These are phyloP conservation scores for Otis tarda DNA, from an alignment of 2,113 vertebrate genomes.

Conservation along the genomic window DNA sequence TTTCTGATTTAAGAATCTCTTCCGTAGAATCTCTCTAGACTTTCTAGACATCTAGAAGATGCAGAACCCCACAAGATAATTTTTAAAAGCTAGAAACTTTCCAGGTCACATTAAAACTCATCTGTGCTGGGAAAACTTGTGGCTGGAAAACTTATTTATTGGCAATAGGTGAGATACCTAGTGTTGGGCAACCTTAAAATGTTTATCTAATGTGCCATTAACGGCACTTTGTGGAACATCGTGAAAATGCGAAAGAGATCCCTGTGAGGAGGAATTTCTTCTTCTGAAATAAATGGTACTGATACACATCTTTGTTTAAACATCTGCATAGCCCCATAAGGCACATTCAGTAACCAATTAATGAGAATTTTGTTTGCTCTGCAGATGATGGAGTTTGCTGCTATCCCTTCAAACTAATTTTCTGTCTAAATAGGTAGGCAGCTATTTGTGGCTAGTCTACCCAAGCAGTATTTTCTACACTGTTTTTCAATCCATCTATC, in stretches of 20 bases:
- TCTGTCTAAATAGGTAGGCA: not conserved
- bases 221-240: not conserved
- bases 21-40: not conserved
- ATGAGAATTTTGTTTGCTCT: not conserved
- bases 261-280: not conserved
- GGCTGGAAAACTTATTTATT: not conserved
- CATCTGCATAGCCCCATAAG: not conserved
- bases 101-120: not conserved
- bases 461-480: not conserved
- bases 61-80: not conserved
- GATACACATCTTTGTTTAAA: not conserved
- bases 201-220: not conserved
- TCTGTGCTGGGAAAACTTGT: not conserved
- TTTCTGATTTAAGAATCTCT: not conserved
- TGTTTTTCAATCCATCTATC: not conserved
- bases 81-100: not conserved
- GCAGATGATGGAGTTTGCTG: not conserved
- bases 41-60: not conserved
- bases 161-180: not conserved
- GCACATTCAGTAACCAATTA: not conserved
- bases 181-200: not conserved
- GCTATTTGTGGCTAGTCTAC: not conserved
- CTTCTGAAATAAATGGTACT: too few relatives aligned
- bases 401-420: not conserved
- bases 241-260: not conserved